Evolutionary conservation across 2,113 vertebrate species (phyloP).

Genomic region (Atlantisia rogersi): DNA sequence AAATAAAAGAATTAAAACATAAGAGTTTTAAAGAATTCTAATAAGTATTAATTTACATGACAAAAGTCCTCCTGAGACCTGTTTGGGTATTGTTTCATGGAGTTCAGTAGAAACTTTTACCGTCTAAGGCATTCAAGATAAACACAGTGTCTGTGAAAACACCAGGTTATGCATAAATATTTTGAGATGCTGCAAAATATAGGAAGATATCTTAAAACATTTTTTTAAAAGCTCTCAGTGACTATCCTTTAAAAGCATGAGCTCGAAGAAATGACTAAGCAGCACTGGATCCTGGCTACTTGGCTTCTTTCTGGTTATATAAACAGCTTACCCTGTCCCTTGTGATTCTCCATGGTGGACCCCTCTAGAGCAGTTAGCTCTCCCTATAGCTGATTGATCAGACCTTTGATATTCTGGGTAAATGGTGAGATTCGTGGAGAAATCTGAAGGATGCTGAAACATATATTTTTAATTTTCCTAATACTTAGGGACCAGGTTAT

Average conservation of each 20-base stretch:
- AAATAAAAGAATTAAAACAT: neutral
- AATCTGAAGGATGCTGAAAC: neutral
- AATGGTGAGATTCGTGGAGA: neutral
- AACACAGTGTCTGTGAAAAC: neutral
- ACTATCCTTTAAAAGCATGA: neutral
- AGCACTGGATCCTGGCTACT: neutral
- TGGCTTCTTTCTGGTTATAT: neutral
- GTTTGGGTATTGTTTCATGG: neutral
- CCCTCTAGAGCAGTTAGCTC: neutral
- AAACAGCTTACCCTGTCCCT: neutral
- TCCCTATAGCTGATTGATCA: neutral
- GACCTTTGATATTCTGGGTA: neutral
- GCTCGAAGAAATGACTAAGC: neutral
- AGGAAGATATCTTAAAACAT: neutral
- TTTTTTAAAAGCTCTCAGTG: neutral
- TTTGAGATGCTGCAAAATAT: neutral
- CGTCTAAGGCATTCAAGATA: neutral
- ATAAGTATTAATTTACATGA: neutral
- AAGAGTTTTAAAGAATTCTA: neutral
- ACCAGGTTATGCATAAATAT: neutral
- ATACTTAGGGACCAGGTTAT: neutral
- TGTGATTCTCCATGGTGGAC: accelerated
- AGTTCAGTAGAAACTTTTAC: neutral
- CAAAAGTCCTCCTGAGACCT: neutral
- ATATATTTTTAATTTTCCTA: neutral